Conservation (phyloP, 1,140 invertebrate genomes). For the Whitmania pigra region DNA sequence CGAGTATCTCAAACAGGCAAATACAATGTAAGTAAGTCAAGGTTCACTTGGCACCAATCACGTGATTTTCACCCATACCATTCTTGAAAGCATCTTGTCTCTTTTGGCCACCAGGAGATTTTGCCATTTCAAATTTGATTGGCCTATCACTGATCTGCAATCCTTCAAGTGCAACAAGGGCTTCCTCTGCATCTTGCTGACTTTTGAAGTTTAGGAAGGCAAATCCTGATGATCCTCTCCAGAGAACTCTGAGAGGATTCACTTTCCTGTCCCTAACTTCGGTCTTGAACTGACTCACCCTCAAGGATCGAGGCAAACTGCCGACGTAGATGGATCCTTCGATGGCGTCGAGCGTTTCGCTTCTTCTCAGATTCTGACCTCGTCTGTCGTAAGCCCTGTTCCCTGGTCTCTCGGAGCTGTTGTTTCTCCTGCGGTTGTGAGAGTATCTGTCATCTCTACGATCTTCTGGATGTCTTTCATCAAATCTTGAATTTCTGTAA, state of each 20-base stretch:
- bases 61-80: too few species aligned
- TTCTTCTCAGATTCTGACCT: slow-evolving; percentile 12
- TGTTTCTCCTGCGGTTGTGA: not conserved
- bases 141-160: slow-evolving; percentile 32
- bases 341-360: not conserved
- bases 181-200: slow-evolving; percentile 29
- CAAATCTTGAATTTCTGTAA: slow-evolving; percentile 13
- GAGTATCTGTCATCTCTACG: not conserved
- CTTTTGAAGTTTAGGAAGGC: slow-evolving; percentile 33
- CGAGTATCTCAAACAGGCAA: too few species aligned
- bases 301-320: slow-evolving; percentile 31
- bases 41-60: too few species aligned
- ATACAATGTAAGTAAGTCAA: too few species aligned
- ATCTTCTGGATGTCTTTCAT: not conserved
- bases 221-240: slow-evolving; percentile 33
- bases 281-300: slow-evolving; percentile 34
- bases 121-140: slow-evolving; percentile 30
- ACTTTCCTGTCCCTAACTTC: slow-evolving; percentile 31
- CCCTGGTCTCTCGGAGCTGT: not conserved
- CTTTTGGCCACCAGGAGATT: slow-evolving; percentile 7
- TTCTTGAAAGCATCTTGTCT: too few species aligned
- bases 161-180: slow-evolving; percentile 29
- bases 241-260: slow-evolving; percentile 34
- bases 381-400: not conserved
- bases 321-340: slow-evolving; percentile 31